Conservation (phyloP, 2,113 vertebrate species). For the Eclectus roratus region DNA sequence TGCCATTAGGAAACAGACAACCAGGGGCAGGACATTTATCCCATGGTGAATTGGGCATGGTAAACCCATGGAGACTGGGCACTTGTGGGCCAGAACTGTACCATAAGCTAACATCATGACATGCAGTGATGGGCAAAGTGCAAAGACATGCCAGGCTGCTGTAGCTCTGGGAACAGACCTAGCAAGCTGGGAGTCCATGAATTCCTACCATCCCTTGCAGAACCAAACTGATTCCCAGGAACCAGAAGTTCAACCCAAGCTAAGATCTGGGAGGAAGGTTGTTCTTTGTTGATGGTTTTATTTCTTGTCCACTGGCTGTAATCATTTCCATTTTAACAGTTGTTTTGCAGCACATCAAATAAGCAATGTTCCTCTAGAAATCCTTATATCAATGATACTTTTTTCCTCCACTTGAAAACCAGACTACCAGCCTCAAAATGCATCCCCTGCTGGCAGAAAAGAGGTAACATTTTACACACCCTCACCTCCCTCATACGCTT, state of each 20-base stretch:
- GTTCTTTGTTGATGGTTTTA: not conserved
- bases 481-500: not conserved
- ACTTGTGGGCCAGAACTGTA: not conserved
- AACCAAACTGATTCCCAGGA: not conserved
- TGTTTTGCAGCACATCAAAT: not conserved
- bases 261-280: not conserved
- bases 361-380: not conserved
- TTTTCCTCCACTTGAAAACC: not conserved
- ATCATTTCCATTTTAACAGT: not conserved
- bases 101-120: not conserved
- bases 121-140: accelerated
- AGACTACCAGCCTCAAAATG: not conserved
- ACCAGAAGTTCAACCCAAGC: not conserved
- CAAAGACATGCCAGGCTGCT: not conserved
- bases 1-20: not conserved
- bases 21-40: not conserved
- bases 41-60: too few species aligned
- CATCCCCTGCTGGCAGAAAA: not conserved
- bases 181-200: not conserved
- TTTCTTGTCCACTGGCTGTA: not conserved
- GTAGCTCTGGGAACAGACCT: not conserved
- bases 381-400: not conserved
- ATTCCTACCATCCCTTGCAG: not conserved
- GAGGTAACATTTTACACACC: not conserved
- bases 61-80: not conserved